Percentiles rank a stretch among this genome's conserved stretches.
These are phyloP conservation scores for Harpagus bidentatus DNA, from an alignment of 2,113 vertebrate species.

Conservation along the genomic window DNA sequence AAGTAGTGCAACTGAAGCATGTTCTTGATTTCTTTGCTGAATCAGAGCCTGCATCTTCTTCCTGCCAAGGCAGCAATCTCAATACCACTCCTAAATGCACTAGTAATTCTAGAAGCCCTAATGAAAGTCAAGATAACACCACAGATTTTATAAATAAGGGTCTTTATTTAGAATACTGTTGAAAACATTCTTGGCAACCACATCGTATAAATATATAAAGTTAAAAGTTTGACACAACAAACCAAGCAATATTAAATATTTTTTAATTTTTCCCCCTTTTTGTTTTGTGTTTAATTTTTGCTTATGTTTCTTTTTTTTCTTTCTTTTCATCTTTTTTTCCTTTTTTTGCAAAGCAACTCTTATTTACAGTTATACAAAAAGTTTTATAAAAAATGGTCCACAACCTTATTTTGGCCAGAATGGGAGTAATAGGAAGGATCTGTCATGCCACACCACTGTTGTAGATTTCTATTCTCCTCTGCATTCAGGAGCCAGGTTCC, in stretches of 20 bases:
- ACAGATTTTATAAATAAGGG: slow-evolving; percentile 85
- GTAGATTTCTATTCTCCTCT: background rate
- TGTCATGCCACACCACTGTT: background rate
- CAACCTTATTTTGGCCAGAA: slow-evolving; percentile 71
- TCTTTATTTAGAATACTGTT: slow-evolving; percentile 82
- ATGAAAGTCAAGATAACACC: slow-evolving; percentile 45
- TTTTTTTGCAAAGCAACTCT: slow-evolving; percentile 80
- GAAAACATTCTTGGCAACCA: slow-evolving; percentile 77
- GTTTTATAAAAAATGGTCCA: slow-evolving; percentile 84
- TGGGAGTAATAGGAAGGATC: slow-evolving; percentile 16
- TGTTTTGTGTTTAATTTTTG: background rate
- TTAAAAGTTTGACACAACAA: slow-evolving; percentile 87
- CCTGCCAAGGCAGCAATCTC: slow-evolving; percentile 30
- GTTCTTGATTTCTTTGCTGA: slow-evolving; percentile 37
- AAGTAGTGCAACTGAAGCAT: background rate
- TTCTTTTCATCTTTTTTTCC: background rate
- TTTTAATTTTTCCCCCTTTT: background rate
- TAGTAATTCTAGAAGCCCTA: slow-evolving; percentile 58
- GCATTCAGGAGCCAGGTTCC: background rate
- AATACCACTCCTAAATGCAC: slow-evolving; percentile 20
- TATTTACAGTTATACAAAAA: slow-evolving; percentile 87
- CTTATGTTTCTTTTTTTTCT: background rate
- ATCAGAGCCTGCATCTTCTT: slow-evolving; percentile 44
- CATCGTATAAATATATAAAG: slow-evolving; percentile 96
- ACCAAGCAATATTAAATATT: slow-evolving; percentile 91